Evolutionary conservation across 64 coral and sea anemone species (phyloP).

Genomic region (Hydrozoanthus tunicans): DNA sequence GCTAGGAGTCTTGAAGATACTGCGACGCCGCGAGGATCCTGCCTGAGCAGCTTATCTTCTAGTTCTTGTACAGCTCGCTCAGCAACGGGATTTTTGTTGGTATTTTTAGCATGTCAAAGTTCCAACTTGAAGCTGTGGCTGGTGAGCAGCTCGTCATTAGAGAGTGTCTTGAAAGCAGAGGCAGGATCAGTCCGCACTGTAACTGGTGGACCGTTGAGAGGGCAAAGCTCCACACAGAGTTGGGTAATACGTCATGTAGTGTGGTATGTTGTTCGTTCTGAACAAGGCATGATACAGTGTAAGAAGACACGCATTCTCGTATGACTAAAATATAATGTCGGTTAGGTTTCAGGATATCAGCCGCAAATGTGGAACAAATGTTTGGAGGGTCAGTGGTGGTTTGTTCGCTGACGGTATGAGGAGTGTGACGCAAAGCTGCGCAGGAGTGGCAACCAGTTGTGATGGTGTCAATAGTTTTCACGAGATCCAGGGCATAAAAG

Average conservation of each 20-base stretch:
- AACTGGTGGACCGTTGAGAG: conserved; percentile 20
- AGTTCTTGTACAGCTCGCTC: conserved; percentile 26
- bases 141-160: conserved; percentile 22
- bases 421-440: neutral
- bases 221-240: neutral
- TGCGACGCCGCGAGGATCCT: neutral
- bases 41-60: neutral
- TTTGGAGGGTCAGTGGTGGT: conserved; percentile 22
- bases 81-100: conserved; percentile 28
- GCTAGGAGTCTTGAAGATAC: conserved; percentile 23
- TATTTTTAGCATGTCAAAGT: conserved; percentile 6
- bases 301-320: conserved; percentile 23
- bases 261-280: conserved; percentile 40
- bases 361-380: conserved; percentile 6
- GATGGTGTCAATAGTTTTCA: neutral
- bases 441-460: conserved; percentile 11
- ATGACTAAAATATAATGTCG: neutral
- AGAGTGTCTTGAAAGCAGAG: conserved; percentile 26
- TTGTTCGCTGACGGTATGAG: neutral
- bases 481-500: conserved; percentile 23
- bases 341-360: neutral
- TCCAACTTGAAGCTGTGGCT: conserved; percentile 21
- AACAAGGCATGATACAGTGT: neutral
- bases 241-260: conserved; percentile 11
- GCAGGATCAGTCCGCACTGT: conserved; percentile 5